phyloP scores from a whole-genome alignment of 2,888 invertebrate species.

The Phaonia tiefii region DNA sequence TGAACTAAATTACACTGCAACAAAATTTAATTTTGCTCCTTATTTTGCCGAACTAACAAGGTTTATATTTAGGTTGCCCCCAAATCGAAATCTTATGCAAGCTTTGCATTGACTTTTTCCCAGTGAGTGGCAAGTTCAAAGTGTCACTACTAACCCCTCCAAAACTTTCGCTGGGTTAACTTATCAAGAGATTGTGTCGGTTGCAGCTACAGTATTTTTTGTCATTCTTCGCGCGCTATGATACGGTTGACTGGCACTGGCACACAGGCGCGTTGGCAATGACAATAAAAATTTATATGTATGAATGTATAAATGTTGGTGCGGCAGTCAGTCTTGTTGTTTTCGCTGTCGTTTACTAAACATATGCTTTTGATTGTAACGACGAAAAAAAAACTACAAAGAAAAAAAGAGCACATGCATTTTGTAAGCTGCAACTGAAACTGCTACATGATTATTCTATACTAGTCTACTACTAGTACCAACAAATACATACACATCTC shows the following conservation, averaged over 20 bases:
- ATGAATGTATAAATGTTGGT: slow-evolving; percentile 1
- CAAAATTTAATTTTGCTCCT: too few species aligned
- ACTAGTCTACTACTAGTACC: too few species aligned
- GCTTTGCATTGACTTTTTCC: too few species aligned
- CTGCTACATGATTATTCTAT: background rate
- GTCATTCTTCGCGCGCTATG: slow-evolving; percentile 3
- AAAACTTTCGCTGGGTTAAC: too few species aligned
- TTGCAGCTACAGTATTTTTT: background rate
- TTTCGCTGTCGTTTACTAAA: background rate
- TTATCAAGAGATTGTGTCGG: too few species aligned
- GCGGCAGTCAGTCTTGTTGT: background rate
- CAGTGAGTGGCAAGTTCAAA: too few species aligned
- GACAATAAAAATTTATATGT: slow-evolving; percentile 62
- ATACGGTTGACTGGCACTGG: slow-evolving; percentile 59
- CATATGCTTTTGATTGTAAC: slow-evolving; percentile 38
- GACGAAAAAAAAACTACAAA: background rate
- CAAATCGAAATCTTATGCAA: too few species aligned
- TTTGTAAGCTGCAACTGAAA: slow-evolving; percentile 18
- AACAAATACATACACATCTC: slow-evolving; percentile 8
- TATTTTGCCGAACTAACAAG: too few species aligned
- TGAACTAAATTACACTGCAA: too few species aligned
- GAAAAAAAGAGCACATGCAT: slow-evolving; percentile 21
- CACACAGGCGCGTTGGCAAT: slow-evolving; percentile 67
- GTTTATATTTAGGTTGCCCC: too few species aligned
- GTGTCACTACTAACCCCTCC: too few species aligned